Percentiles rank a stretch among this genome's conserved stretches.
These are phyloP conservation scores for Hyles vespertilio DNA, from an alignment of 1,140 invertebrate species.

Conservation along the genomic window DNA sequence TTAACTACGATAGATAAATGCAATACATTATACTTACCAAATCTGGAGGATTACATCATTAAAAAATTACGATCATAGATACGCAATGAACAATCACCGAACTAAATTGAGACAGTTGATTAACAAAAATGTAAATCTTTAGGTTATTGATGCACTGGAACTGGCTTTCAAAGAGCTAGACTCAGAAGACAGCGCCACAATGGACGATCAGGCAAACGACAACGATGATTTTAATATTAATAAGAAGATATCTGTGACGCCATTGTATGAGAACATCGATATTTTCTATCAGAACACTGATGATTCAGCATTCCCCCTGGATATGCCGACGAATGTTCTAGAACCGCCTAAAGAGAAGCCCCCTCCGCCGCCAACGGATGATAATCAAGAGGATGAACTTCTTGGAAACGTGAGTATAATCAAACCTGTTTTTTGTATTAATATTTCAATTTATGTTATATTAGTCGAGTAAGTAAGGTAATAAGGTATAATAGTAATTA, in stretches of 20 bases:
- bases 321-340: conserved; percentile 77
- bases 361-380: conserved; percentile 86
- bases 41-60: no score
- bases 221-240: conserved; percentile 40
- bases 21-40: no score
- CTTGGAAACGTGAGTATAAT: conserved; percentile 58
- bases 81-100: no score
- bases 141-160: conserved; percentile 79
- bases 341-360: conserved; percentile 91
- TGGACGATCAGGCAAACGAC: conserved; percentile 5
- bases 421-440: no score
- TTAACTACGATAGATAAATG: no score
- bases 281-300: conserved; percentile 70
- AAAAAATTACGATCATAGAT: no score
- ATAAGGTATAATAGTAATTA: no score
- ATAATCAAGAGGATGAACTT: conserved; percentile 60
- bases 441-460: no score
- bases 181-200: conserved; percentile 64
- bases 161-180: conserved; percentile 78
- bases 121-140: conserved; percentile 16
- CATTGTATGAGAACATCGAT: conserved; percentile 78
- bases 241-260: conserved; percentile 60
- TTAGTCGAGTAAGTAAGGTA: no score
- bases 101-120: no score
- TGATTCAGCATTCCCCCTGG: conserved; percentile 58